Base-by-base conservation (phyloP, 2,797 vertebrate genomes). In the Oryzias sinensis region DNA sequence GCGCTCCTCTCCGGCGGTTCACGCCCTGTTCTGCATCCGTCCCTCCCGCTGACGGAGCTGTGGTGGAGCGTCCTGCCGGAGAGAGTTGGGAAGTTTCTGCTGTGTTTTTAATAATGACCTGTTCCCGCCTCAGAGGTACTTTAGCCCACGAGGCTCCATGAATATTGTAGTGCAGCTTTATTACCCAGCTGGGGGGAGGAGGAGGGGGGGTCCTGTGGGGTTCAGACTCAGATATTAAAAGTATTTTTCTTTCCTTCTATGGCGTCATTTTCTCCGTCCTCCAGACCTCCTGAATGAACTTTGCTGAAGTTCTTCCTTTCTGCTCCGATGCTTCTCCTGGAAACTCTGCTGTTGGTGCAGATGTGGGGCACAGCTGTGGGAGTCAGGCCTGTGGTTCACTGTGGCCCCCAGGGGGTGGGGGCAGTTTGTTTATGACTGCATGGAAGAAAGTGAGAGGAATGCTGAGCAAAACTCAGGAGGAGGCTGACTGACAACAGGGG, bases 301-400 rank as follows among this genome's bases (percentile, higher is more conserved):
- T 53, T 6, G 27, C 43, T 59, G 2, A 5, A 67, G 70, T 70
- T 37, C 58, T 62, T 77, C 72, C 60, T 83, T 79, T 68, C 53
- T 68, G 57, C 68, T 76, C 63, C 67, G 70, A 70, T 71, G 55
- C 59, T 68, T 57, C 0, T 69, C 74, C 67, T 66, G 62, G 60
- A 47, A 55, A 76, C 82, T 68, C 51, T 29, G 86, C 77, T 65
- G 61, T 78, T 67, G 61, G 55, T 50, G 72, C 69, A 33, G 79
- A 84, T 84, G 62, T 79, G 81, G 74, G 77, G 14, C 82, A 72
- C 86, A 87, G 82, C 85, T 85, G 86, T 70, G 77, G 77, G 70
- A 86, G 65, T 79, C 73, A 55, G 79, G 77, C 65, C 78, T 75
- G 76, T 61, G 67, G 59, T 58, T 17, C 37, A 29, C 50, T 22